Percentiles rank a stretch among this genome's conserved stretches.
These are phyloP conservation scores for Creontiades dilutus DNA, from an alignment of 2,888 invertebrate genomes.

Conservation along the genomic window DNA sequence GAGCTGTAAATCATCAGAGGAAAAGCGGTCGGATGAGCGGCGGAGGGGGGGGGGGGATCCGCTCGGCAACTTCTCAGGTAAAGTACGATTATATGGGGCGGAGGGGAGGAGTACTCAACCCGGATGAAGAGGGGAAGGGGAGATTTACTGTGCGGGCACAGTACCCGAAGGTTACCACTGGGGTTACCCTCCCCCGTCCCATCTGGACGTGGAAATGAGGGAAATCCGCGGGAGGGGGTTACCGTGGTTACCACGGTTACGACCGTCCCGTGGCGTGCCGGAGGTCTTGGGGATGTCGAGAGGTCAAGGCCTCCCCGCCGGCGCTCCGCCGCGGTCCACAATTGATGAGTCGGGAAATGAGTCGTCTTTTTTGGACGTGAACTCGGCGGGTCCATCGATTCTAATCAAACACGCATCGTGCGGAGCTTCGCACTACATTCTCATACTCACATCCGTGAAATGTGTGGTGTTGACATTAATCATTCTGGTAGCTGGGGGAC, in stretches of 20 bases:
- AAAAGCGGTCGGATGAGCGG: neutral
- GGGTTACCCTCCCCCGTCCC: too few species aligned
- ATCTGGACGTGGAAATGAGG: too few species aligned
- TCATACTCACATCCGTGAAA: too few species aligned
- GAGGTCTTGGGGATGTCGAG: neutral
- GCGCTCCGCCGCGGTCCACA: neutral
- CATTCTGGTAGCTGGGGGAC: too few species aligned
- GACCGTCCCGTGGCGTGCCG: slow-evolving; percentile 4
- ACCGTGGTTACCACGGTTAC: neutral
- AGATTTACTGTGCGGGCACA: neutral
- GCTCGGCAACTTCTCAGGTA: neutral
- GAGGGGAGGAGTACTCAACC: neutral
- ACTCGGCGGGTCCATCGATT: too few species aligned
- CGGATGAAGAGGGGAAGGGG: neutral
- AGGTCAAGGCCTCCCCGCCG: slow-evolving; percentile 9
- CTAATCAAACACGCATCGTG: too few species aligned
- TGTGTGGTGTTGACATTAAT: too few species aligned
- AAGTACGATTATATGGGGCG: neutral
- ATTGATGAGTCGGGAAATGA: too few species aligned
- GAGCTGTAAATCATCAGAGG: neutral
- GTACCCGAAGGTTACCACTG: neutral
- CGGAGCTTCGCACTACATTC: too few species aligned
- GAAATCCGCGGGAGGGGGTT: too few species aligned
- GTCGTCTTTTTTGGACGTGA: too few species aligned
- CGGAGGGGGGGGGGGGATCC: neutral